These are phyloP conservation scores for Gobiocypris rarus DNA, from an alignment of 2,113 vertebrate genomes.

Conservation along the genomic window DNA sequence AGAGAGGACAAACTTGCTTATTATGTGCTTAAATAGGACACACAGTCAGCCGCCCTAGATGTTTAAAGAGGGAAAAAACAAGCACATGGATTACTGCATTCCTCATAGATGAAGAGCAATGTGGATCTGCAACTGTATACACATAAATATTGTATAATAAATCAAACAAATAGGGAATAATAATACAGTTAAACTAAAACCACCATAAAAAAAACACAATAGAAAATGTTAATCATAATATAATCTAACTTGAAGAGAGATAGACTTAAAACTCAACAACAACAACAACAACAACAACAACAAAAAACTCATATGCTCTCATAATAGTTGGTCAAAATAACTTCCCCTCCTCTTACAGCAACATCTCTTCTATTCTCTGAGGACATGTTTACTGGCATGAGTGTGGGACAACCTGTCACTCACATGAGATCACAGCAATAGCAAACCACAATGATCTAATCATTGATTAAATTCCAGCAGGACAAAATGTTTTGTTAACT, in stretches of 20 bases:
- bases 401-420: no score
- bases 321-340: no score
- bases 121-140: conserved; percentile 9
- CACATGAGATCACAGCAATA: no score
- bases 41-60: conserved; percentile 34
- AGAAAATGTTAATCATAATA: neutral
- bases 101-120: conserved; percentile 28
- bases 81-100: conserved; percentile 32
- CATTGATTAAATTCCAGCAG: no score
- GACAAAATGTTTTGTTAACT: no score
- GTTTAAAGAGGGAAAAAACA: conserved; percentile 22
- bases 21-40: conserved; percentile 43
- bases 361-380: no score
- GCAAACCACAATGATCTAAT: no score
- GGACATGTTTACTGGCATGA: no score
- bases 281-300: neutral
- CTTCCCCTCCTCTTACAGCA: no score
- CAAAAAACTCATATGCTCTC: neutral
- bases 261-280: neutral
- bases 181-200: neutral
- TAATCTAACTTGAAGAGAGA: neutral
- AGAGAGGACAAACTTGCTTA: conserved; percentile 23
- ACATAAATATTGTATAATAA: neutral
- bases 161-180: neutral
- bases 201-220: neutral